Evolutionary conservation across 2,888 invertebrate genomes (phyloP).

Genomic region (Microplitis deprimator): DNA sequence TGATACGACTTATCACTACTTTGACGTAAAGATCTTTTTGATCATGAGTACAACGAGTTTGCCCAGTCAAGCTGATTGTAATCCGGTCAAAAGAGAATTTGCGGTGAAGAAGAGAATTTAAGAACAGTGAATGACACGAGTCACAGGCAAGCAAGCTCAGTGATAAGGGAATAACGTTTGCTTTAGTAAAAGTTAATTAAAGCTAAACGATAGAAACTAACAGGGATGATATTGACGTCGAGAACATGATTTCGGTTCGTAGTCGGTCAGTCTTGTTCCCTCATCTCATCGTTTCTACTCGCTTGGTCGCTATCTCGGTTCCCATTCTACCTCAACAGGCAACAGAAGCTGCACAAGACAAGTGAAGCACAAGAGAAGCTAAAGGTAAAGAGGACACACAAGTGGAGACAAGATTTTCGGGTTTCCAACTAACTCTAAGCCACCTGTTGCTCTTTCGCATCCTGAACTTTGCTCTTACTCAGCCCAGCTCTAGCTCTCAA

Average conservation of each 20-base stretch:
- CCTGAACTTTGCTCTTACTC: constrained; percentile 46
- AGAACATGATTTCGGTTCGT: neutral
- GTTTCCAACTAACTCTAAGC: constrained; percentile 45
- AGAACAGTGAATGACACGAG: constrained; percentile 36
- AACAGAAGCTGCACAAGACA: neutral
- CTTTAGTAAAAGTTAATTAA: neutral
- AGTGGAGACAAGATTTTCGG: constrained; percentile 47
- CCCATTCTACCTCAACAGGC: neutral
- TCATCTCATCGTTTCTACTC: neutral
- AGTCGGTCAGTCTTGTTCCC: constrained; percentile 6
- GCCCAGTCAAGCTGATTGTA: constrained; percentile 2
- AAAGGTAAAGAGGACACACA: constrained; percentile 9
- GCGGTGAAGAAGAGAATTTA: neutral
- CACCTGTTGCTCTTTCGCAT: constrained; percentile 55
- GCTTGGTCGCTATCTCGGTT: too few species aligned
- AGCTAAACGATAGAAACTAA: neutral
- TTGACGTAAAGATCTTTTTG: constrained; percentile 38
- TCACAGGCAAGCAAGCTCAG: constrained; percentile 23
- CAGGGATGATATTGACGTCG: neutral
- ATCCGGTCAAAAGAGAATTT: neutral
- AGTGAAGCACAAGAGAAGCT: constrained; percentile 27
- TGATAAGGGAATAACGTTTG: neutral
- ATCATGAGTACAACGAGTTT: constrained; percentile 48
- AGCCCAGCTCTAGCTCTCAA: constrained; percentile 15
- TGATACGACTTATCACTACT: neutral